phyloP scores from a whole-genome alignment of 2,888 invertebrate species.

The Mythimna albipuncta region DNA sequence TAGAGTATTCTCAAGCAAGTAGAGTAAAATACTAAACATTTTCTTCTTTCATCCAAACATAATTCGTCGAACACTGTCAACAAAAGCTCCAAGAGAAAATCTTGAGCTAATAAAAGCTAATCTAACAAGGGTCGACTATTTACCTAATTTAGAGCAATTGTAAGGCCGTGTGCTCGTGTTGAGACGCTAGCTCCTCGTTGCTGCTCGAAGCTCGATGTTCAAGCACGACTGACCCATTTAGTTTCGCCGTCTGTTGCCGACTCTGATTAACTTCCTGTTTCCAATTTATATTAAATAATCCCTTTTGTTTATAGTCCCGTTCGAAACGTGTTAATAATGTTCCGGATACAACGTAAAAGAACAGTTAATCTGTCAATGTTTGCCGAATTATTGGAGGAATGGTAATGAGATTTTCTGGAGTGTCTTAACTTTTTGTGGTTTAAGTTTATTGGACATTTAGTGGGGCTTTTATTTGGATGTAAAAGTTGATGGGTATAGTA shows the following conservation, averaged over 20 bases:
- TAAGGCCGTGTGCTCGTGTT: conserved; percentile 69
- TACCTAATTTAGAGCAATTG: conserved; percentile 85
- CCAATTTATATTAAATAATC: conserved; percentile 84
- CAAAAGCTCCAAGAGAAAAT: conserved; percentile 59
- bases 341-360: conserved; percentile 53
- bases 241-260: conserved; percentile 77
- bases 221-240: conserved; percentile 80
- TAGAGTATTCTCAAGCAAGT: background rate
- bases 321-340: conserved; percentile 68
- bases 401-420: conserved; percentile 46
- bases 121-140: conserved; percentile 77
- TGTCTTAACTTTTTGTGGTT: conserved; percentile 36
- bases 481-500: background rate
- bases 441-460: conserved; percentile 28
- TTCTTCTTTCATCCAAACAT: conserved; percentile 8
- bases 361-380: conserved; percentile 51
- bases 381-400: conserved; percentile 48
- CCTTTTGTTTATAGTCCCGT: conserved; percentile 75
- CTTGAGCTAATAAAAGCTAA: conserved; percentile 76
- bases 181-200: conserved; percentile 62
- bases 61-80: conserved; percentile 36
- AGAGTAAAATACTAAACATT: background rate
- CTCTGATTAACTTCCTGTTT: conserved; percentile 87
- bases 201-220: conserved; percentile 45
- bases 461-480: conserved; percentile 12